Percentiles rank a stretch among this genome's conserved stretches.
Conservation (phyloP, 2,888 invertebrate species). For the Catocala fraxini region DNA sequence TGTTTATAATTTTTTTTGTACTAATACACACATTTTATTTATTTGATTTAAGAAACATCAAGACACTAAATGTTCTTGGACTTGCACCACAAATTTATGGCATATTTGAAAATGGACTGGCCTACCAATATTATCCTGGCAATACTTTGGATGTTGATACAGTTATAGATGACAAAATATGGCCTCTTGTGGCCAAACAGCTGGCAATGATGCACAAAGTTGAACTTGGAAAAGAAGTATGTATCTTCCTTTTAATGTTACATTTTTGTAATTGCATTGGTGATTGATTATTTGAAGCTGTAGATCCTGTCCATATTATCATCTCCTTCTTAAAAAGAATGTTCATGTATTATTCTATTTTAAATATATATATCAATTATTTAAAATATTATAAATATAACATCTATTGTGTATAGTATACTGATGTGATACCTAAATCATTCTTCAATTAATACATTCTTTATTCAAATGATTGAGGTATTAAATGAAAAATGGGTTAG, state of each 20-base stretch:
- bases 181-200: constrained; percentile 92
- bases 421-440: too few relatives aligned
- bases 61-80: constrained; percentile 88
- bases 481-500: too few relatives aligned
- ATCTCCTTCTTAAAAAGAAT: too few relatives aligned
- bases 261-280: not conserved
- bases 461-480: too few relatives aligned
- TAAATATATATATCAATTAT: too few relatives aligned
- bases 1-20: not conserved
- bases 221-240: constrained; percentile 72
- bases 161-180: constrained; percentile 90
- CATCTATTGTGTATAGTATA: too few relatives aligned
- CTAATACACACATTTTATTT: not conserved
- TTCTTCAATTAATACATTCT: too few relatives aligned
- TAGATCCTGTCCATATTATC: too few relatives aligned
- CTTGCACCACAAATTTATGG: constrained; percentile 96
- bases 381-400: too few relatives aligned
- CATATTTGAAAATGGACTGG: constrained; percentile 97
- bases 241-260: constrained; percentile 36
- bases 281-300: too few relatives aligned
- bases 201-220: constrained; percentile 95
- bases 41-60: constrained; percentile 72
- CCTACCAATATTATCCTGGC: constrained; percentile 96
- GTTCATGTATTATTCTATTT: too few relatives aligned
- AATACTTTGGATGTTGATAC: constrained; percentile 90